phyloP scores from a whole-genome alignment of 1,140 invertebrate species.

The Drosophila jambulina region DNA sequence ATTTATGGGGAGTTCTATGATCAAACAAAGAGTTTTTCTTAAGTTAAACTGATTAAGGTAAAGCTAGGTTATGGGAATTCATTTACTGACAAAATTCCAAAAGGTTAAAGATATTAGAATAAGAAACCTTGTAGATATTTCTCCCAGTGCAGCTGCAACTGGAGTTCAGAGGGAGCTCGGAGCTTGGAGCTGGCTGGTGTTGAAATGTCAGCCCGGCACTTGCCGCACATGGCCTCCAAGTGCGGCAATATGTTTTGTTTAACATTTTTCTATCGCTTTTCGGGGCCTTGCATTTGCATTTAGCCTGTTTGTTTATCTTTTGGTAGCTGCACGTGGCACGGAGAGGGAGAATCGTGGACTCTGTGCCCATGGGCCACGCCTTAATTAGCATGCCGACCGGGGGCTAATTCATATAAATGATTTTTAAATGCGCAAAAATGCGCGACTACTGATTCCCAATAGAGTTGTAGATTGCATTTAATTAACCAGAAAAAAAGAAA shows the following conservation, averaged over 20 bases:
- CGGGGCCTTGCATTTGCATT: constrained; percentile 50
- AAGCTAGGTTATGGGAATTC: too few species aligned
- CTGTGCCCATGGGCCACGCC: constrained; percentile 43
- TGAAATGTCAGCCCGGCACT: constrained; percentile 72
- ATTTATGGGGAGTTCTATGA: background rate
- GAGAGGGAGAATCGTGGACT: constrained; percentile 39
- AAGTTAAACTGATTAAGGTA: too few species aligned
- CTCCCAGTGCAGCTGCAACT: background rate
- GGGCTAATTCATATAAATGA: constrained; percentile 74
- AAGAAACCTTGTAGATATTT: background rate
- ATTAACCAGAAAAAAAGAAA: constrained; percentile 43
- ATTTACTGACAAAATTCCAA: background rate
- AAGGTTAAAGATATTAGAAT: background rate
- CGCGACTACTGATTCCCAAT: constrained; percentile 68
- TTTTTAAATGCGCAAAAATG: constrained; percentile 77
- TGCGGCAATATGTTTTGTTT: constrained; percentile 79
- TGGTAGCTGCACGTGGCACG: constrained; percentile 21
- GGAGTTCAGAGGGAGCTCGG: background rate
- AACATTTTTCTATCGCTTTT: constrained; percentile 53
- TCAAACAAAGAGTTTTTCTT: too few species aligned
- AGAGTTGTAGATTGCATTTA: constrained; percentile 75
- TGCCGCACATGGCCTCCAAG: constrained; percentile 70
- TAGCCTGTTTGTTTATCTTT: constrained; percentile 68
- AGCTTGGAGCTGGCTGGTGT: constrained; percentile 41
- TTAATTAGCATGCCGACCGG: constrained; percentile 51